phyloP scores from a whole-genome alignment of 2,888 invertebrate species.

The Eupithecia vulgata region DNA sequence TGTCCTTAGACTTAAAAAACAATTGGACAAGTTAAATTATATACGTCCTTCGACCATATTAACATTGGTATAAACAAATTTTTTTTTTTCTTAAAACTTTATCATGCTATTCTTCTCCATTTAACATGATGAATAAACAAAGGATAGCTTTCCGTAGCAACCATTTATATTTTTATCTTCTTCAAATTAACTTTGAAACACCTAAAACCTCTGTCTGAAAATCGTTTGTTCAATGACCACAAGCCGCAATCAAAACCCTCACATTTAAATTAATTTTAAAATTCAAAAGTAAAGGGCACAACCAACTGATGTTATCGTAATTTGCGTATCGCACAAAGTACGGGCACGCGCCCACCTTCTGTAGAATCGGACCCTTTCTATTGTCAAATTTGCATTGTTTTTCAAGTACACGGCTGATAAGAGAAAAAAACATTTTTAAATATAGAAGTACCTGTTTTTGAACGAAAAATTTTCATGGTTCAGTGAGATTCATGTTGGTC shows the following conservation, averaged over 20 bases:
- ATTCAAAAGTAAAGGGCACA: slow-evolving; percentile 54
- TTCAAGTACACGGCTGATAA: slow-evolving; percentile 55
- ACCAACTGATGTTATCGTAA: slow-evolving; percentile 55
- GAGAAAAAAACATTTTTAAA: slow-evolving; percentile 24
- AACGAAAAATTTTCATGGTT: neutral
- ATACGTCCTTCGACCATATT: too few relatives aligned
- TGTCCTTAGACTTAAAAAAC: too few relatives aligned
- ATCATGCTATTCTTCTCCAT: too few relatives aligned
- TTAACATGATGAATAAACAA: too few relatives aligned
- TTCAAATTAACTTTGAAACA: neutral
- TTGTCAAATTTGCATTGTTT: slow-evolving; percentile 61
- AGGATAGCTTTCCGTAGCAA: too few relatives aligned
- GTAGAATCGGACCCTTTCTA: slow-evolving; percentile 54
- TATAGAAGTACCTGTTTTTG: slow-evolving; percentile 10
- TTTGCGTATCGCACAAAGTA: slow-evolving; percentile 45
- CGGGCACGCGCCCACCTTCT: slow-evolving; percentile 60
- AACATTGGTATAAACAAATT: too few relatives aligned
- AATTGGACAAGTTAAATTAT: too few relatives aligned
- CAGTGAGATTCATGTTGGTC: neutral
- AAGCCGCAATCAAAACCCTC: slow-evolving; percentile 3
- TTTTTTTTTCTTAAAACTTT: too few relatives aligned
- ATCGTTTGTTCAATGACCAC: slow-evolving; percentile 14
- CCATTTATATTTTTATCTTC: too few relatives aligned
- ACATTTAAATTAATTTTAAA: slow-evolving; percentile 18
- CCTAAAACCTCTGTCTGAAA: neutral